A percentile compares a stretch with the other conserved stretches of the same genome.
Evolutionary conservation across 2,797 vertebrate species (phyloP).

Genomic region (Myotis pilosus): DNA sequence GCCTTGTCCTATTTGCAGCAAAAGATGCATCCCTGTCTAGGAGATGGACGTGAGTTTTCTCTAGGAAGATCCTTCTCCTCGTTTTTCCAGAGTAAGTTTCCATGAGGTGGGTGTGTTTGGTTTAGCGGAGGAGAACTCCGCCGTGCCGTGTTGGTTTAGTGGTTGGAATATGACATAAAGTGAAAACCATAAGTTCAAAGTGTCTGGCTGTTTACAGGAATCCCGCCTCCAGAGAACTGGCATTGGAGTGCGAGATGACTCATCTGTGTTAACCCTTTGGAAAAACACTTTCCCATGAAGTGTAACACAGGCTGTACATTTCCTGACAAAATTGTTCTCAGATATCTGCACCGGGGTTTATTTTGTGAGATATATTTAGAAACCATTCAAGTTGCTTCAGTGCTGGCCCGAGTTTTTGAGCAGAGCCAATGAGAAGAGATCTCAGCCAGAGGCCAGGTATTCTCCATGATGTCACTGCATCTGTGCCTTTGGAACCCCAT

Average conservation of each 20-base stretch:
- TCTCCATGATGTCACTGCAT: not conserved
- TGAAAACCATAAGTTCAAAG: slow-evolving; percentile 84
- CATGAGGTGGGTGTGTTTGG: slow-evolving; percentile 77
- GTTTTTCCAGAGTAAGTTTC: slow-evolving; percentile 74
- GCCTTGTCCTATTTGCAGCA: not conserved
- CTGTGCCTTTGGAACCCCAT: not conserved
- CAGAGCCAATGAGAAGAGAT: not conserved
- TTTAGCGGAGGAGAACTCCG: slow-evolving; percentile 75
- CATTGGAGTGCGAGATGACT: slow-evolving; percentile 76
- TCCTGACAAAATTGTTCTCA: slow-evolving; percentile 77
- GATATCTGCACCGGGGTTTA: slow-evolving; percentile 70
- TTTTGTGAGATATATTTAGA: slow-evolving; percentile 69
- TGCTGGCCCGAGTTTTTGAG: not conserved
- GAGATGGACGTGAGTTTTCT: slow-evolving; percentile 56
- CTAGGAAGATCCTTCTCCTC: slow-evolving; percentile 58
- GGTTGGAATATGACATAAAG: slow-evolving; percentile 83
- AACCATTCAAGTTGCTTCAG: slow-evolving; percentile 55
- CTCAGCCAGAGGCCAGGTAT: not conserved
- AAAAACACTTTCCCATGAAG: slow-evolving; percentile 80
- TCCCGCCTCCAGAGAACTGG: slow-evolving; percentile 81
- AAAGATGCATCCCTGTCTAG: not conserved
- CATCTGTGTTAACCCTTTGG: slow-evolving; percentile 80
- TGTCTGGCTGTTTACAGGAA: slow-evolving; percentile 82
- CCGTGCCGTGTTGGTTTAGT: slow-evolving; percentile 81
- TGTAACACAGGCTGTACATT: slow-evolving; percentile 66